Base-by-base conservation (phyloP, 2,797 vertebrate genomes). In the Eupleurogrammus muticus region DNA sequence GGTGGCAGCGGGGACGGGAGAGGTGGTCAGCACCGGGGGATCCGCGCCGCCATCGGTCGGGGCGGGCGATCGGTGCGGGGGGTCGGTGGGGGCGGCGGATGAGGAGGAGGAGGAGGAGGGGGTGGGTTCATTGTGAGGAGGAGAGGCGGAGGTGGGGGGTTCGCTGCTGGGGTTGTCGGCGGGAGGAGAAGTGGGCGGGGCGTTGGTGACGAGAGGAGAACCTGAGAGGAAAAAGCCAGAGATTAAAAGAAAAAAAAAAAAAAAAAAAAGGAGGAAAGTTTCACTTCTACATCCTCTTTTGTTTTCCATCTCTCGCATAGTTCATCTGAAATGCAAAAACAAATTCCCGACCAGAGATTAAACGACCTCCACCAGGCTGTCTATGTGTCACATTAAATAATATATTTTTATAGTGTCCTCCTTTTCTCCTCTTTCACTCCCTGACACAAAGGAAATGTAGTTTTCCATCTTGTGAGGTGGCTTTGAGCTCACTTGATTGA, bases 1-100 rank as follows among this genome's bases (percentile, higher is more conserved):
- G 55, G 87, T 67, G 0, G 95, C 79, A 49, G 93, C 90, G 3
- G 82, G 89, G 67, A 89, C 70, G 0, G 94, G 67, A 90, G 89
- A 92, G 0, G 65, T 51, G n/a, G 80, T 75, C 7, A 73, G 17
- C 62, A 67, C 91, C 44, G 0, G 92, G 40, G 94, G 89, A 61
- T 81, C 87, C 9, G 47, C 34, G 67, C 40, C 86, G 74, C 62
- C 85, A 66, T 70, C 87, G 75, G 65, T 84, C 56, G 91, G 4
- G 92, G 0, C 57, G 62, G 35, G 89, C 72, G 83, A 87, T 85
- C 95, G 58, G 0, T 70, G 66, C 1, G 65, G 75, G 7, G 48
- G 23, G 16, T 58, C 12, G 0, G 71, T 23, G 13, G 68, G 59
- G 28, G 62, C 21, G 7, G 64, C 23, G 17, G 75, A 28, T 20